Percentiles rank a stretch among this genome's conserved stretches.
Evolutionary conservation across 2,113 vertebrate species (phyloP).

Genomic region (Myotis lucifugus): DNA sequence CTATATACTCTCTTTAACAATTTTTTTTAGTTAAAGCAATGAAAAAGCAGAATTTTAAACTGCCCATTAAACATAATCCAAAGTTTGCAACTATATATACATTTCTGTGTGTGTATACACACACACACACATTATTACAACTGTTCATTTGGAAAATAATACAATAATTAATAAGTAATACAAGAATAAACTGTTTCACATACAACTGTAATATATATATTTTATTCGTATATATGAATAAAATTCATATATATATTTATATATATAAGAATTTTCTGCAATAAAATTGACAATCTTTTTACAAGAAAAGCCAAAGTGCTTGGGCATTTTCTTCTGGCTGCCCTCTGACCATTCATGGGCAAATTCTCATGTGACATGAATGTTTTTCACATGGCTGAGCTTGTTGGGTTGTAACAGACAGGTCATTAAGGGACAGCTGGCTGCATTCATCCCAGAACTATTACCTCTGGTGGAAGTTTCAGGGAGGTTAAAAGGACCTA

Average conservation of each 20-base stretch:
- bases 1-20: not conserved
- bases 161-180: not conserved
- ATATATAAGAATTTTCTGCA: not conserved
- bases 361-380: not conserved
- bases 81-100: not conserved
- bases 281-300: not conserved
- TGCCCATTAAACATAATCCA: not conserved
- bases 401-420: not conserved
- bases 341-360: not conserved
- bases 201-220: not conserved
- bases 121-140: not conserved
- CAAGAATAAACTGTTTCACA: not conserved
- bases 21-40: not conserved
- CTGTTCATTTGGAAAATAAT: not conserved
- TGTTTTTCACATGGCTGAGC: not conserved
- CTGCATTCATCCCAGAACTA: not conserved
- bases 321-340: not conserved
- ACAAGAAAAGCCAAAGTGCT: not conserved
- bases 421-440: not conserved
- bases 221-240: not conserved
- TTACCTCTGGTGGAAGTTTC: not conserved
- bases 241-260: not conserved
- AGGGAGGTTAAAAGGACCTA: not conserved
- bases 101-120: too few species aligned
- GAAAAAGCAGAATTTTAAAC: not conserved